Evolutionary conservation across 2,113 vertebrate species (phyloP).

Genomic region (Proteles cristata): DNA sequence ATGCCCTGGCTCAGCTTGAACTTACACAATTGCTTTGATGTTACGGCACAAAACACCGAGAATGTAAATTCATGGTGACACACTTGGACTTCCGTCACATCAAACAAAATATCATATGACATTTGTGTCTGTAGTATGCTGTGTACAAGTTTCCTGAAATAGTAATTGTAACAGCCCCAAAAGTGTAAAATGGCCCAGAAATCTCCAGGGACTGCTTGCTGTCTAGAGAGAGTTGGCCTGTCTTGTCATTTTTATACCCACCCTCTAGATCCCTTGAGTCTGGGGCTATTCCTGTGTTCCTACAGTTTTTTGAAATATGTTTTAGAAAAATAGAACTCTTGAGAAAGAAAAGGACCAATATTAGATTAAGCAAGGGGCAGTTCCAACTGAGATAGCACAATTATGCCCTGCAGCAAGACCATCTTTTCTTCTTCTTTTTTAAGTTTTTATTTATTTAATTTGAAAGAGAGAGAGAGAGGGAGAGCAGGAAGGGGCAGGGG

Average conservation of each 20-base stretch:
- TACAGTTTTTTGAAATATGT: neutral
- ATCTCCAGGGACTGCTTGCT: neutral
- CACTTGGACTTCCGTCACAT: neutral
- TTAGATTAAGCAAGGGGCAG: neutral
- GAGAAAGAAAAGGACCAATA: neutral
- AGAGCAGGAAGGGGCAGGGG: too few relatives aligned
- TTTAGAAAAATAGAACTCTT: constrained; percentile 34
- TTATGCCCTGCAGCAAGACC: neutral
- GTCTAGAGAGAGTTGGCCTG: neutral
- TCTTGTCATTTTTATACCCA: neutral
- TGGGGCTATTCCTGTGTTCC: neutral
- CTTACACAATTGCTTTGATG: neutral
- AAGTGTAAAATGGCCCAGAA: neutral
- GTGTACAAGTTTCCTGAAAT: neutral
- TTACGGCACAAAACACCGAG: neutral
- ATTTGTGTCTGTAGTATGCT: neutral
- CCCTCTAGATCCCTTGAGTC: neutral
- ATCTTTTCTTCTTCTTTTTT: too few relatives aligned
- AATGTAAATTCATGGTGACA: constrained; percentile 37
- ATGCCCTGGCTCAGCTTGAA: neutral
- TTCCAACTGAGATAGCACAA: neutral
- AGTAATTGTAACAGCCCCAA: neutral
- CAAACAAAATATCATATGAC: neutral
- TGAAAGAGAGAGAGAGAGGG: too few relatives aligned
- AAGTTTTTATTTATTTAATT: too few relatives aligned